A percentile compares a stretch with the other conserved stretches of the same genome.
Conservation (phyloP, 1,140 invertebrate species). For the Drosophila yakuba region DNA sequence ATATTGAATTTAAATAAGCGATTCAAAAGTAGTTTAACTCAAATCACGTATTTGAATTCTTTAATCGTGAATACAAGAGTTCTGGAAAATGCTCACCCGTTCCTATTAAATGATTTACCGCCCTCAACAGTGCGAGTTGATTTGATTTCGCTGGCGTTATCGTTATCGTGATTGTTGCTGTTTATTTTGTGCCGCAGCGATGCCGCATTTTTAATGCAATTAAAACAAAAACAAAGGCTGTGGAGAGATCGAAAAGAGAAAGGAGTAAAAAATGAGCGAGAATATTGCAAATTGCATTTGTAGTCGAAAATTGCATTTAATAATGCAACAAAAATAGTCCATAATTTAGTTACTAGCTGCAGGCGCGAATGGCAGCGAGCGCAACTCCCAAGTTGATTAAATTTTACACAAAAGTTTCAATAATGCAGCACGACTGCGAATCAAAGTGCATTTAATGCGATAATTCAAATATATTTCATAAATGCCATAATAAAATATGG, state of each 20-base stretch:
- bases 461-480: constrained; percentile 53
- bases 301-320: constrained; percentile 54
- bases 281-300: constrained; percentile 27
- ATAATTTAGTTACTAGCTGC: constrained; percentile 49
- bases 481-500: constrained; percentile 48
- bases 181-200: constrained; percentile 22
- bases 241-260: neutral
- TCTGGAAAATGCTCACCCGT: too few species aligned
- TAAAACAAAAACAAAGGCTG: constrained; percentile 44
- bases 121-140: constrained; percentile 8
- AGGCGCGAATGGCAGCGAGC: constrained; percentile 8
- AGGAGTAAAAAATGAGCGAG: neutral
- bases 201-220: constrained; percentile 66
- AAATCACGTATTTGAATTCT: neutral
- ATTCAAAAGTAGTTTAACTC: too few species aligned
- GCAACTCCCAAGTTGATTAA: constrained; percentile 54
- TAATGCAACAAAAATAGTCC: constrained; percentile 50
- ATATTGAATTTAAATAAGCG: too few species aligned
- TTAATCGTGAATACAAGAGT: neutral
- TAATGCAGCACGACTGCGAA: constrained; percentile 18
- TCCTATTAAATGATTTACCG: constrained; percentile 4
- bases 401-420: constrained; percentile 50
- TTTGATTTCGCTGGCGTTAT: constrained; percentile 15
- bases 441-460: constrained; percentile 55
- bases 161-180: constrained; percentile 10